Evolutionary conservation across 2,888 invertebrate genomes (phyloP), one percentile per base, ranked within the genome.

Genomic region (Baccha elongata): DNA sequence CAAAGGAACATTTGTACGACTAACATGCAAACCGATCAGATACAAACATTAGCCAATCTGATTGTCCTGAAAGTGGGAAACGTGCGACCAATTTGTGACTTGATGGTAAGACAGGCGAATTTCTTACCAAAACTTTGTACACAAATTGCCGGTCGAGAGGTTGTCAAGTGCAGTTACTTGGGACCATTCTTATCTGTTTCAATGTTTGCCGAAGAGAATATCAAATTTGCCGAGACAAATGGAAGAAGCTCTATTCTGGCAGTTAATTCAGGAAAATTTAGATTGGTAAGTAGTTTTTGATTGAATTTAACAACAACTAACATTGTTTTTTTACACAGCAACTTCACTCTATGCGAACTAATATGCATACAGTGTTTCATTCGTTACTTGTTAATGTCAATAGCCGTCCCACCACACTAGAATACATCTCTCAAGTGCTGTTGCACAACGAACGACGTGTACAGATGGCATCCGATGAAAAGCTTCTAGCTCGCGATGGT

Each of bases 181-280:
- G 98, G 98, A 13, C 97, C 98, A 0, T 98, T 99, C 91, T 93
- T 99, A 85, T 94, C 95, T 8, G 94, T 98, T 0, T 98, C 98
- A 0, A 93, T 98, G 1, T 97, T 98, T 90, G 97, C 96, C 37
- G 98, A 99, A 88, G 98, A 98, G 89, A 96, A 97, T 89, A 96
- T 96, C 0, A 94, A 96, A 85, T 94, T 97, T n/a, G 96, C 96
- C 0, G 96, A 97, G 86, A 95, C 93, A 84, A 94, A 93, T 87
- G 88, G 88, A 11, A 88, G 88, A 65, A 87, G 87, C 46, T 89
- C 87, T 53, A 85, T 88, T 5, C 85, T 90, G 29, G 87, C 87
- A n/a, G 69, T 86, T 0, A 85, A 87, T 15, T 87, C 87, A 1
- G 87, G 87, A 2, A 87, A 89, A 50, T 86, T 89, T 29, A 88